Conservation (phyloP, 2,113 vertebrate species). For the Okapia johnstoni region DNA sequence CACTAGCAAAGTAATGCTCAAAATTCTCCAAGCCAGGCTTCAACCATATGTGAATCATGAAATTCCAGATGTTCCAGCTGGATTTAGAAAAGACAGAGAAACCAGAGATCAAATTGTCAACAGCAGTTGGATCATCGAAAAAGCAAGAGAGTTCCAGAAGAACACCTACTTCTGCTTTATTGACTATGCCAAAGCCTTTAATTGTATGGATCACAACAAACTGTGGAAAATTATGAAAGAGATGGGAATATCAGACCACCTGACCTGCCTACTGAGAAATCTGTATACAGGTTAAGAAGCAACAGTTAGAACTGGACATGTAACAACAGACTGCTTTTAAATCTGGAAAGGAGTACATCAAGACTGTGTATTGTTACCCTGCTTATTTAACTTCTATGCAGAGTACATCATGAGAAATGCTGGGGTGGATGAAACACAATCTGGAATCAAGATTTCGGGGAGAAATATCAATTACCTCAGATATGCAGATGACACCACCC, state of each 20-base stretch:
- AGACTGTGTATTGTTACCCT: background rate
- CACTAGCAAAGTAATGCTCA: background rate
- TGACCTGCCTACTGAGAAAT: background rate
- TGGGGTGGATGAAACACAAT: background rate
- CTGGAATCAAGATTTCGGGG: background rate
- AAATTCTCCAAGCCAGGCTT: background rate
- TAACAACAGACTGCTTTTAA: background rate
- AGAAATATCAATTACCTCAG: background rate
- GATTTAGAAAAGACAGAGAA: background rate
- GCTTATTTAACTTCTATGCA: background rate
- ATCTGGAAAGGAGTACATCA: fast-evolving
- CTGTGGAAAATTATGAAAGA: background rate
- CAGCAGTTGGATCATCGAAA: no score
- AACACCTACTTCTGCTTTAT: background rate
- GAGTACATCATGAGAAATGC: background rate
- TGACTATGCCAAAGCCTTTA: background rate
- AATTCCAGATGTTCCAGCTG: background rate
- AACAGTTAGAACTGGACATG: background rate
- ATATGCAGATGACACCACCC: background rate
- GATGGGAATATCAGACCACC: background rate
- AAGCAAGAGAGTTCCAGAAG: background rate
- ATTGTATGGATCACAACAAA: background rate
- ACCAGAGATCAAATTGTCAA: no score
- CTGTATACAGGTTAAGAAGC: background rate
- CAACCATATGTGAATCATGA: background rate